Evolutionary conservation across 2,797 vertebrate genomes (phyloP).

Genomic region (Poeciliopsis infans): DNA sequence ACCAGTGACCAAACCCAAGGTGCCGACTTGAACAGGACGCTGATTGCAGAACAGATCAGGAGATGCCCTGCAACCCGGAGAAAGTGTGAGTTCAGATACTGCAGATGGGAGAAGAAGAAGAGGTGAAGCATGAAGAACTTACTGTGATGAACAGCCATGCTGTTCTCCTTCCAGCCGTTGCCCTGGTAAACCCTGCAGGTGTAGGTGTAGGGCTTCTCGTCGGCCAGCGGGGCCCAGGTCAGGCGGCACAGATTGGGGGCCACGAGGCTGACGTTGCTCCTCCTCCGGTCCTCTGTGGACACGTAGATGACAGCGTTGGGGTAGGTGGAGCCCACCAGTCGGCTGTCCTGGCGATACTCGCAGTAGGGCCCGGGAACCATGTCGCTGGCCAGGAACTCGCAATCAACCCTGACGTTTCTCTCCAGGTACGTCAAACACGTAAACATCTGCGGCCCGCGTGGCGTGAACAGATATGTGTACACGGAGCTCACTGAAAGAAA

Average conservation of each 20-base stretch:
- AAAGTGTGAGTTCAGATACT: background rate
- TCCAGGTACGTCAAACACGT: constrained; percentile 84
- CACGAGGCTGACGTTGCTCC: constrained; percentile 81
- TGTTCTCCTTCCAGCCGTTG: constrained; percentile 81
- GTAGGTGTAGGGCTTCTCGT: constrained; percentile 83
- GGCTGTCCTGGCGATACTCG: constrained; percentile 84
- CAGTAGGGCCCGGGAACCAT: constrained; percentile 82
- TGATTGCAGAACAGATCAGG: constrained; percentile 80
- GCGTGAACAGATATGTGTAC: constrained; percentile 72
- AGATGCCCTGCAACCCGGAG: constrained; percentile 75
- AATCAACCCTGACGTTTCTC: constrained; percentile 81
- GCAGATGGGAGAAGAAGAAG: background rate
- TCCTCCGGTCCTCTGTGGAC: constrained; percentile 76
- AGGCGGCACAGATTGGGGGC: constrained; percentile 79
- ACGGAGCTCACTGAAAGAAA: constrained; percentile 67
- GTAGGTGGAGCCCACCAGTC: constrained; percentile 81
- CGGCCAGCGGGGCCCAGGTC: constrained; percentile 81
- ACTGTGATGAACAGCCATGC: constrained; percentile 84
- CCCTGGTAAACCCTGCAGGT: constrained; percentile 85
- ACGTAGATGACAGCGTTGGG: constrained; percentile 77
- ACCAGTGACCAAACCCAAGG: constrained; percentile 70
- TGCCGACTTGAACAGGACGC: constrained; percentile 68
- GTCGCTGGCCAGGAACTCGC: constrained; percentile 78
- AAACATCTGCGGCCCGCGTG: constrained; percentile 84
- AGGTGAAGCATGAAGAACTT: constrained; percentile 48